Evolutionary conservation across 1,140 invertebrate genomes (phyloP).

Genomic region (Arctopsyche grandis): DNA sequence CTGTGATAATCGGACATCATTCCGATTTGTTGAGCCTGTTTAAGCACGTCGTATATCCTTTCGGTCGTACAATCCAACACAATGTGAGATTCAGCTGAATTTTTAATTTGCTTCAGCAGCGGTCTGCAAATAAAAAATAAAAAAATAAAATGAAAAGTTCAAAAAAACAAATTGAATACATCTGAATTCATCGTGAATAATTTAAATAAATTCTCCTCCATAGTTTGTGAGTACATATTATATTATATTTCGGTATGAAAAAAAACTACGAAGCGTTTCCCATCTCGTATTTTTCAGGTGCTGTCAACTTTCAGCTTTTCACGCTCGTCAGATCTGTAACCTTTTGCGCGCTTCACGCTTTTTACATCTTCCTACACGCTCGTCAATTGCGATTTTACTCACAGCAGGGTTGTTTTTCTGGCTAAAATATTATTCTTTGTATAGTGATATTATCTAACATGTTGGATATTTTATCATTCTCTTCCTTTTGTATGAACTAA

Average conservation of each 20-base stretch:
- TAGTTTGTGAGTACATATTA: too few species aligned
- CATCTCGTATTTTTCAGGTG: too few species aligned
- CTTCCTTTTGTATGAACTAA: too few species aligned
- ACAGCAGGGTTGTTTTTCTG: background rate
- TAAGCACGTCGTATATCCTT: conserved; percentile 84
- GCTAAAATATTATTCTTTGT: too few species aligned
- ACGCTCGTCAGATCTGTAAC: conserved; percentile 5
- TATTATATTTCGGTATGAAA: too few species aligned
- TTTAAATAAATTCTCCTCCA: too few species aligned
- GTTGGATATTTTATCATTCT: too few species aligned
- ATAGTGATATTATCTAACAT: too few species aligned
- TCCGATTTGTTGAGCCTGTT: conserved; percentile 93
- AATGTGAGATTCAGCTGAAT: conserved; percentile 89
- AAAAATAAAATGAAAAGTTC: background rate
- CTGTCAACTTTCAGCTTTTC: background rate
- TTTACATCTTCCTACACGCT: conserved; percentile 18
- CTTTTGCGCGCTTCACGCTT: background rate
- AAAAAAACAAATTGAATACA: too few species aligned
- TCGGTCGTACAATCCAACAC: conserved; percentile 90
- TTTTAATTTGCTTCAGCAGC: conserved; percentile 90
- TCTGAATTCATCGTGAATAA: too few species aligned
- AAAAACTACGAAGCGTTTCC: too few species aligned
- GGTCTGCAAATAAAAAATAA: conserved; percentile 68
- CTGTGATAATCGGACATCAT: conserved; percentile 95
- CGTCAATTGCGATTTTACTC: conserved; percentile 11